Percentiles rank a stretch among this genome's conserved stretches.
phyloP scores from a whole-genome alignment of 2,113 vertebrate species.

The Paramisgurnus dabryanus region DNA sequence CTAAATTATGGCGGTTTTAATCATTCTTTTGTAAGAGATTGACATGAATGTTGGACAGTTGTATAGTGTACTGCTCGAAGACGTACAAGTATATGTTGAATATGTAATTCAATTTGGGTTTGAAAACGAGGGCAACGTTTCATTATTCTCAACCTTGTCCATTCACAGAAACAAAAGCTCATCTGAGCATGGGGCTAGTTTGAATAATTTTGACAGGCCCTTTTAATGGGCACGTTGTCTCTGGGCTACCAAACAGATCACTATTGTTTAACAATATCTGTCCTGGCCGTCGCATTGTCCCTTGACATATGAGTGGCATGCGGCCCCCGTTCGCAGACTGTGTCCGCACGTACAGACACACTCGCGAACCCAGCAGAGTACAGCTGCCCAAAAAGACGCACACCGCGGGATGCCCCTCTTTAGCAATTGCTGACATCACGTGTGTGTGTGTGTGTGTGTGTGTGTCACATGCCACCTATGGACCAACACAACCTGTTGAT shows the following conservation, averaged over 20 bases:
- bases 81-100: conserved; percentile 29
- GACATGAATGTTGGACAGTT: conserved; percentile 18
- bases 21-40: conserved; percentile 34
- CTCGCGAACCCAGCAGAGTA: conserved; percentile 37
- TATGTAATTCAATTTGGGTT: conserved; percentile 20
- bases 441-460: conserved; percentile 16
- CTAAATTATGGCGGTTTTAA: conserved; percentile 24
- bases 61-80: conserved; percentile 13
- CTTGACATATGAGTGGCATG: conserved; percentile 57
- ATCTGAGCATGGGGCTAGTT: conserved; percentile 48
- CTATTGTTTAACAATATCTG: conserved; percentile 65
- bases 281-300: conserved; percentile 55
- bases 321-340: conserved; percentile 47
- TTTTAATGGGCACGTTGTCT: conserved; percentile 54
- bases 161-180: conserved; percentile 52
- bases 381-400: conserved; percentile 44
- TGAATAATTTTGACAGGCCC: conserved; percentile 64
- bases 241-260: conserved; percentile 58
- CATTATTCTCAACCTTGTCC: conserved; percentile 41
- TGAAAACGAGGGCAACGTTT: conserved; percentile 42
- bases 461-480: conserved; percentile 49
- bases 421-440: conserved; percentile 15
- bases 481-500: conserved; percentile 51
- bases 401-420: conserved; percentile 34
- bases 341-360: conserved; percentile 47